phyloP scores from a whole-genome alignment of 2,113 vertebrate species.

The Oxyura jamaicensis region DNA sequence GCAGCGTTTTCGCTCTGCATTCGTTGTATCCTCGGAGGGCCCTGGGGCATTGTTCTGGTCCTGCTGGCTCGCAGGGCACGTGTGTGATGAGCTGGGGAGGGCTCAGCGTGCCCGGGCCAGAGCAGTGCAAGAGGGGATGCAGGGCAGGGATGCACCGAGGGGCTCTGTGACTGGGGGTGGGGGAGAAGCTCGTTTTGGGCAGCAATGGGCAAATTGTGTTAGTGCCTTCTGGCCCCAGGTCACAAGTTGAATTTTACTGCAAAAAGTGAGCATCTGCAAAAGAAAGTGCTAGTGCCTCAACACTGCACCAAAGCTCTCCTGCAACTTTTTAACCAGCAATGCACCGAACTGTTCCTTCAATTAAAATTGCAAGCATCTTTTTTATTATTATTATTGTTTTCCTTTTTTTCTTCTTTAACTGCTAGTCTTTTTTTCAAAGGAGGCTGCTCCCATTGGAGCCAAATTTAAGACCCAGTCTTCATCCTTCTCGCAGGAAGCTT shows the following conservation, averaged over 20 bases:
- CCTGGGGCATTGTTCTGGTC: not conserved
- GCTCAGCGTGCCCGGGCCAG: not conserved
- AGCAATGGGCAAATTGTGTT: too few relatives aligned
- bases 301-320: not conserved
- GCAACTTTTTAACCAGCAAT: not conserved
- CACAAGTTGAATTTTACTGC: not conserved
- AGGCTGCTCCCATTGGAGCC: too few relatives aligned
- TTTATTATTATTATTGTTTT: too few relatives aligned
- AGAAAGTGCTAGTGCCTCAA: not conserved
- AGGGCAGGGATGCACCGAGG: too few relatives aligned
- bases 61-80: not conserved
- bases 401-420: not conserved
- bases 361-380: not conserved
- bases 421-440: not conserved
- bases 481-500: too few relatives aligned
- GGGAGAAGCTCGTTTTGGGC: too few relatives aligned
- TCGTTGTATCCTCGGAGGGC: not conserved
- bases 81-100: not conserved
- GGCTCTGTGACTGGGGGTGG: too few relatives aligned
- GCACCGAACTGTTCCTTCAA: not conserved
- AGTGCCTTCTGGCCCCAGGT: not conserved
- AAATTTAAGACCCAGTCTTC: too few relatives aligned
- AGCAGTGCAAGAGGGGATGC: too few relatives aligned
- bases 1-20: not conserved
- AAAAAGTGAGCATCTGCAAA: not conserved